Conservation (phyloP, 2,888 invertebrate species). For the Eurytoma adleriae region DNA sequence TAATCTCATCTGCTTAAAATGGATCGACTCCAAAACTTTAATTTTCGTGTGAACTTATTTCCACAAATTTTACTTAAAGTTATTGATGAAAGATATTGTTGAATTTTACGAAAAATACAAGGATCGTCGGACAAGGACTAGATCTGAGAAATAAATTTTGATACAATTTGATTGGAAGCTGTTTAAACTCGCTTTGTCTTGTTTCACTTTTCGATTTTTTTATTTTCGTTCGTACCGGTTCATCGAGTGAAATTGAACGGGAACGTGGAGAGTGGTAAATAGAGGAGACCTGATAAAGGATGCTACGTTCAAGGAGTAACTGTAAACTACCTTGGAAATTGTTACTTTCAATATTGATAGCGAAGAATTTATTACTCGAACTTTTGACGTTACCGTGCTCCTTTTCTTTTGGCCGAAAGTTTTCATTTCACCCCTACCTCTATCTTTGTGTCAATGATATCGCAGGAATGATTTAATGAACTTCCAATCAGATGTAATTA, state of each 20-base stretch:
- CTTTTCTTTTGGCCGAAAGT: conserved; percentile 31
- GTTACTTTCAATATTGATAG: conserved; percentile 52
- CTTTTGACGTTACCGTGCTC: not conserved
- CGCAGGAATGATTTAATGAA: conserved; percentile 29
- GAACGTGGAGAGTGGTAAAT: conserved; percentile 38
- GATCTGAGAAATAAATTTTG: not conserved
- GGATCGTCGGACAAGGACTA: not conserved
- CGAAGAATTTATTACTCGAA: conserved; percentile 42
- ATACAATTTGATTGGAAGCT: conserved; percentile 1
- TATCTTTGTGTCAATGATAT: not conserved
- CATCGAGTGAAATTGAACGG: conserved; percentile 53
- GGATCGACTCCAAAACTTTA: not conserved
- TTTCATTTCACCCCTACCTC: not conserved
- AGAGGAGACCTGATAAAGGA: conserved; percentile 43
- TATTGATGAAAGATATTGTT: not conserved
- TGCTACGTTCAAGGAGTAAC: conserved; percentile 49
- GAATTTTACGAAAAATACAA: not conserved
- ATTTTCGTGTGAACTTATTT: not conserved
- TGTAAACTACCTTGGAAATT: conserved; percentile 44
- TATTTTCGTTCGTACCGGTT: not conserved
- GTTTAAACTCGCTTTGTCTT: conserved; percentile 25
- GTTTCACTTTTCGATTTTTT: conserved; percentile 8
- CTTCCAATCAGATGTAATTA: conserved; percentile 33
- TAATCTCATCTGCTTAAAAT: not conserved
- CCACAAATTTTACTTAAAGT: no score